A percentile compares a stretch with the other conserved stretches of the same genome.
These are phyloP conservation scores for Pseudonaja textilis DNA, from an alignment of 2,113 vertebrate genomes.

Conservation along the genomic window DNA sequence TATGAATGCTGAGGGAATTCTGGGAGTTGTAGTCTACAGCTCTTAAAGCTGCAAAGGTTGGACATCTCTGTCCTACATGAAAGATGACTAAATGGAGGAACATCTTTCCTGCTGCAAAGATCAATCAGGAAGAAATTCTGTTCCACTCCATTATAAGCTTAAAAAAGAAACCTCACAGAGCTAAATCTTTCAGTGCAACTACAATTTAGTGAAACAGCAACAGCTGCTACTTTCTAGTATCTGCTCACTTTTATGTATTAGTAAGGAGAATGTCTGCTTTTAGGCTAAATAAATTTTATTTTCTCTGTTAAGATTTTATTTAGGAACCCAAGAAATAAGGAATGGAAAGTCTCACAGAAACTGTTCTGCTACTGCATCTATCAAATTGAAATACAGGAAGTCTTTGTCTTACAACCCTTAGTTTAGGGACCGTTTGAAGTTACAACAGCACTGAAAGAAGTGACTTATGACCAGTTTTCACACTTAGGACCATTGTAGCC, in stretches of 20 bases:
- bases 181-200: not conserved
- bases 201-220: not conserved
- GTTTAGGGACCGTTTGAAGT: not conserved
- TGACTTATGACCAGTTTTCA: not conserved
- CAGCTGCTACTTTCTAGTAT: not conserved
- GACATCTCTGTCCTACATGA: not conserved
- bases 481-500: not conserved
- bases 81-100: not conserved
- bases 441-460: not conserved
- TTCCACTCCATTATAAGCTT: not conserved
- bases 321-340: not conserved
- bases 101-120: not conserved
- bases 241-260: not conserved
- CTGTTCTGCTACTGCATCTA: not conserved
- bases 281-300: not conserved
- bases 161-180: not conserved
- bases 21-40: not conserved
- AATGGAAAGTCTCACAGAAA: not conserved
- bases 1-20: not conserved
- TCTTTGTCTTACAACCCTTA: not conserved
- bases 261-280: not conserved
- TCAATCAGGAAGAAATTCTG: not conserved
- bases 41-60: not conserved
- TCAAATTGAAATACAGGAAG: not conserved
- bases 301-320: not conserved